Base-by-base conservation (phyloP, 1,140 invertebrate genomes). In the Aphis craccivora region DNA sequence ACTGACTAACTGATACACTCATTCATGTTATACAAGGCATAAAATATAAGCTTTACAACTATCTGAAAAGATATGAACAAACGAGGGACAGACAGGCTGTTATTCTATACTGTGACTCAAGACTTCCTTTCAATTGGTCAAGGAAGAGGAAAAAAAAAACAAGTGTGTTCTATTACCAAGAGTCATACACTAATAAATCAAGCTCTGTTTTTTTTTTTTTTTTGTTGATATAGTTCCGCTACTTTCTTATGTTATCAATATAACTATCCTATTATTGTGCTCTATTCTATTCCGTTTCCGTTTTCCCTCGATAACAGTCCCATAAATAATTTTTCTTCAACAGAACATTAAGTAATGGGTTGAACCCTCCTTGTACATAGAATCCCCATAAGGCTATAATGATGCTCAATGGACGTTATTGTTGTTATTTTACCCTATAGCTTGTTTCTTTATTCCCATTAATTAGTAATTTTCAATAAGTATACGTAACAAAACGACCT, bases 291-390 rank as follows among this genome's bases (percentile, higher is more conserved):
- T 43, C 88, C n/a, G 37, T 90, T 90, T 90, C 88, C 88, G 51
- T 40, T 60, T 90, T 90, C 88, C 11, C 88, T 60, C 88, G 23
- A 37, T 55, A 25, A 90, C 88, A 55, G 37, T 60, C 35, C 35
- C 88, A 90, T 90, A 90, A 90, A 90, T 90, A 90, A 90, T 90
- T 90, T 90, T 90, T 60, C 88, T 55, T 43, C 23, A 90, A 89
- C 87, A 89, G 88, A 30, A 60, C 88, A 90, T 90, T 90, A 90
- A 90, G 88, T 90, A 90, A 90, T 90, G 88, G 88, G 88, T 90
- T 90, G 51, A 90, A 90, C 88, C 88, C 88, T 90, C 25, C 45
- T 45, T 48, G 87, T 22, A 35, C 51, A 37, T 48, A 87, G 9
- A 55, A 60, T 60, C 51, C 88, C 37, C 18, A 60, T 35, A 25